Evolutionary conservation across 2,113 vertebrate genomes (phyloP).

Genomic region (Oreochromis spilurus): DNA sequence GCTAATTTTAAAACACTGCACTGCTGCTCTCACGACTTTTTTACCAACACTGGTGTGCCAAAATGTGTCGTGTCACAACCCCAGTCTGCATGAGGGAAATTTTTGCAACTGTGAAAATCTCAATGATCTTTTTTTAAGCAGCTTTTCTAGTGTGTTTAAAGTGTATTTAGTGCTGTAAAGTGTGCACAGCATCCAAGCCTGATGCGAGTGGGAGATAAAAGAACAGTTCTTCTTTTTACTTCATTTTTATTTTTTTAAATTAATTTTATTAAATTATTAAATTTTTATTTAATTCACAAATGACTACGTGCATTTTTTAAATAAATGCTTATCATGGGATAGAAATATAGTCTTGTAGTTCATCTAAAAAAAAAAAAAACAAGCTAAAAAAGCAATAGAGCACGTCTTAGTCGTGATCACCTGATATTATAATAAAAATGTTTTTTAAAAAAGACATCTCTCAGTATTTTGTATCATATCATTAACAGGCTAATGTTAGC

Average conservation of each 20-base stretch:
- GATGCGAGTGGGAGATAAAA: background rate
- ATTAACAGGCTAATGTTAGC: background rate
- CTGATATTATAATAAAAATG: background rate
- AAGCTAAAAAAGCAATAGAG: background rate
- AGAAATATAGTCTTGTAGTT: background rate
- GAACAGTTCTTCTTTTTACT: background rate
- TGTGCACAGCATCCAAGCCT: background rate
- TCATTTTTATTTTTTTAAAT: background rate
- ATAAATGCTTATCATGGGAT: background rate
- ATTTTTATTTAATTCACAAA: background rate
- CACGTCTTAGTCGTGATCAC: background rate
- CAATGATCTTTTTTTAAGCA: background rate
- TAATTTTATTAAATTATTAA: background rate
- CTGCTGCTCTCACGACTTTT: slow-evolving; percentile 2
- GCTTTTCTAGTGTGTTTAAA: background rate
- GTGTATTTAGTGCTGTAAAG: background rate
- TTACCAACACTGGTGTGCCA: slow-evolving; percentile 4
- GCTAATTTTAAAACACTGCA: slow-evolving; percentile 54
- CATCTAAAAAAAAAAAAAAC: background rate
- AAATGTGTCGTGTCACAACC: background rate
- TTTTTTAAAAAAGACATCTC: background rate
- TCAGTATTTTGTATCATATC: background rate
- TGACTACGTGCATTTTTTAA: background rate
- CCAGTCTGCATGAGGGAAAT: background rate
- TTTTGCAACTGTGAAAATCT: background rate